phyloP scores from a whole-genome alignment of 2,888 invertebrate genomes.

The Diachrysia chrysitis region DNA sequence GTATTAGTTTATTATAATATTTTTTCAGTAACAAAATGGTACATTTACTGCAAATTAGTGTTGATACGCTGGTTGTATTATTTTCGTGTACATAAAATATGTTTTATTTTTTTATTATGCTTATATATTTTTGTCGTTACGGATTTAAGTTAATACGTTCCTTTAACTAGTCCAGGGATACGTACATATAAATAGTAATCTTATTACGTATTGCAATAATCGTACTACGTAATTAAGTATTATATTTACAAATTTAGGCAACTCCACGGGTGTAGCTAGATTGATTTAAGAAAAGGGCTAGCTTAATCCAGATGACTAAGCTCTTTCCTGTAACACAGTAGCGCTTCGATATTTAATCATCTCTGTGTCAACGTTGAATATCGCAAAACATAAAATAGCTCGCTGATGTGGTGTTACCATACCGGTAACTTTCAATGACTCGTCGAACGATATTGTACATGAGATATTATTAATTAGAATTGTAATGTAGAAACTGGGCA shows the following conservation, averaged over 20 bases:
- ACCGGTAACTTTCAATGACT: conserved; percentile 53
- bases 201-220: conserved; percentile 42
- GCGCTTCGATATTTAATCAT: conserved; percentile 15
- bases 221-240: conserved; percentile 44
- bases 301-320: not conserved
- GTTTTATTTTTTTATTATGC: conserved; percentile 56
- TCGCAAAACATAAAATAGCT: conserved; percentile 3
- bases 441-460: conserved; percentile 78
- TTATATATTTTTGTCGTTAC: conserved; percentile 49
- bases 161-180: conserved; percentile 74
- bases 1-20: conserved; percentile 56
- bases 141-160: conserved; percentile 66
- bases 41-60: conserved; percentile 55
- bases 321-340: conserved; percentile 14
- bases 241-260: conserved; percentile 25
- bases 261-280: conserved; percentile 23
- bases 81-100: conserved; percentile 58
- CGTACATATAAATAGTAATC: conserved; percentile 56
- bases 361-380: not conserved
- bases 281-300: not conserved
- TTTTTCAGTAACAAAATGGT: conserved; percentile 53
- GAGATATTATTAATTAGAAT: conserved; percentile 82
- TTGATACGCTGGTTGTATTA: conserved; percentile 63
- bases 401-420: conserved; percentile 50
- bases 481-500: conserved; percentile 65